Conservation (phyloP, 2,113 vertebrate species). For the Ptychochromis oligacanthus region DNA sequence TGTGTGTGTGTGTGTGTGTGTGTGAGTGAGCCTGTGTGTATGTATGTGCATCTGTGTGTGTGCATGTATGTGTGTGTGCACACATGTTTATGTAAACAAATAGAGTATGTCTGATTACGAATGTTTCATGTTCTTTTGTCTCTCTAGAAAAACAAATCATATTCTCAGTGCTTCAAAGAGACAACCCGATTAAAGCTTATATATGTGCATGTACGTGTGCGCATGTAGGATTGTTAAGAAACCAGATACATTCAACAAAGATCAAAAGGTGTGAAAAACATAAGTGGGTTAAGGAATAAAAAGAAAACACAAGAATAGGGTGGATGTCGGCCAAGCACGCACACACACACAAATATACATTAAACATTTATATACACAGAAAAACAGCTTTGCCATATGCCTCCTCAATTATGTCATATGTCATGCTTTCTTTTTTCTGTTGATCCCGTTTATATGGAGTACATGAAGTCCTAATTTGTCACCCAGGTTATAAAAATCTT, state of each 20-base stretch:
- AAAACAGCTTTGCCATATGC: not conserved
- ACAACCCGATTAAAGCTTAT: not conserved
- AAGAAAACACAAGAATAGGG: not conserved
- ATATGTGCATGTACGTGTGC: not conserved
- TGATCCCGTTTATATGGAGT: too few species aligned
- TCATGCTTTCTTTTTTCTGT: not conserved
- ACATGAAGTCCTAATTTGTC: not conserved
- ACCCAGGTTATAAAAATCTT: not conserved
- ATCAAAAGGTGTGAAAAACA: conserved; percentile 30
- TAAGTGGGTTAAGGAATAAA: not conserved
- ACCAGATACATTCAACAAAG: not conserved
- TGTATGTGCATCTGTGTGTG: too few species aligned
- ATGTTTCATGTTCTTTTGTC: not conserved
- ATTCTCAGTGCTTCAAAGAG: not conserved
- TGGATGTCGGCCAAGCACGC: not conserved
- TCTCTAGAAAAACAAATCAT: not conserved
- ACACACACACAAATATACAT: not conserved
- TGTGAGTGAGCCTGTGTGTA: not conserved
- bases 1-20: conserved; percentile 1
- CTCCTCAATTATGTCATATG: not conserved
- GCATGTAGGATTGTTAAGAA: not conserved
- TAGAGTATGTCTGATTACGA: not conserved
- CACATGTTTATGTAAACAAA: not conserved
- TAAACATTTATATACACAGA: not conserved
- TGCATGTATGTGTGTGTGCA: not conserved